Evolutionary conservation across 2,888 invertebrate genomes (phyloP), one percentile per base, ranked within the genome.

Genomic region (Hylaea fasciaria): DNA sequence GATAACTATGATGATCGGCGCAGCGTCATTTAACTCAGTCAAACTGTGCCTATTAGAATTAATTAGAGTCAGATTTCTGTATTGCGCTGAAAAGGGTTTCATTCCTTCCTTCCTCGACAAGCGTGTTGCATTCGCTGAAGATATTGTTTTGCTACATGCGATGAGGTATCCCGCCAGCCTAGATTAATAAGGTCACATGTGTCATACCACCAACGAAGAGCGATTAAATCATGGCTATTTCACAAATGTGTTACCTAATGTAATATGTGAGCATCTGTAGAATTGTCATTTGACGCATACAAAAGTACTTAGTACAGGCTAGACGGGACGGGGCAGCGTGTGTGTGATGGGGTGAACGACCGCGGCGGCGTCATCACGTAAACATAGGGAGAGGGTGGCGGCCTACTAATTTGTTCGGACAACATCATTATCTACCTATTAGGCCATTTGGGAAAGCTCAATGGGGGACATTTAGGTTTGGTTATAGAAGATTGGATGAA

Each of bases 371-470:
- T 49, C n/a, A 29, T 37, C 11, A 44, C 7, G 48, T 22, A 48
- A 53, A 59, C 52, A 58, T 16, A 22, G 29, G 41, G 50, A 32
- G 22, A 22, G 46, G 47, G 48, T 37, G 53, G 28, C 13, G 29
- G 47, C 13, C 47, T 43, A 58, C 60, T 60, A 55, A 60, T 60
- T 55, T 55, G 60, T 55, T 60, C 46, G 49, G 60, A 60, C 44
- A 55, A 60, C 60, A 60, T 55, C 50, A 49, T 60, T 55, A 60
- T 60, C 60, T 47, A 46, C 45, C 54, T 55, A 60, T 60, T 60
- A 55, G 54, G 40, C 39, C 52, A 35, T 51, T 51, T 14, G 28
- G 52, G 32, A 32, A 32, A 32, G 32, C 32, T 4, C 32, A 32
- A 32, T 32, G 10, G 32, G 32, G 32, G 32, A 7, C 32, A 32